A percentile compares a stretch with the other conserved stretches of the same genome.
Conservation (phyloP, 2,797 vertebrate genomes). For the Diceros bicornis region DNA sequence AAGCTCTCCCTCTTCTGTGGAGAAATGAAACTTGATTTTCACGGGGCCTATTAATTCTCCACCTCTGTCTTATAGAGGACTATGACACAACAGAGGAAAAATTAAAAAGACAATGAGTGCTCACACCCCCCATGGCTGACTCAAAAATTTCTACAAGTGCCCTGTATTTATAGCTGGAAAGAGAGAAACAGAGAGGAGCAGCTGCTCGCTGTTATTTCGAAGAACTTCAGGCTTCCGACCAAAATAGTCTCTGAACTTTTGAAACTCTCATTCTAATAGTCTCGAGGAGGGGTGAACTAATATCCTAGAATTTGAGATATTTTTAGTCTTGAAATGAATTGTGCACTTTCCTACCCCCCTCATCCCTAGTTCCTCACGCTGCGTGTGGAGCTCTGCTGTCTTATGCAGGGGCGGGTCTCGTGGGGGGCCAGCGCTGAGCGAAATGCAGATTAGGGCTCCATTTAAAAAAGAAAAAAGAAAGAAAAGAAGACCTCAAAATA, state of each 20-base stretch:
- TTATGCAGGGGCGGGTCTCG: background rate
- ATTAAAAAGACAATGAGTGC: slow-evolving; percentile 5
- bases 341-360: background rate
- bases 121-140: slow-evolving; percentile 63
- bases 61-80: slow-evolving; percentile 9
- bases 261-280: slow-evolving; percentile 81
- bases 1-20: background rate
- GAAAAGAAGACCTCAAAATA: slow-evolving; percentile 16
- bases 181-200: slow-evolving; percentile 51
- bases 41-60: background rate
- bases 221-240: slow-evolving; percentile 83
- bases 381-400: rapidly evolving
- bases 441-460: background rate
- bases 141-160: slow-evolving; percentile 62
- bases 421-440: rapidly evolving
- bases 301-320: slow-evolving; percentile 78
- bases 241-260: slow-evolving; percentile 86
- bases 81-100: background rate
- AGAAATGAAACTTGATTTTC: background rate
- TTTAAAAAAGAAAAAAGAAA: background rate
- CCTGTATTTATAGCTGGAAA: slow-evolving; percentile 81
- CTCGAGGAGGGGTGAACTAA: slow-evolving; percentile 76
- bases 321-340: slow-evolving; percentile 68
- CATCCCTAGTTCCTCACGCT: background rate
- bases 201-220: slow-evolving; percentile 83